These are phyloP conservation scores for Zaprionus nigranus DNA, from an alignment of 1,140 invertebrate species.

Conservation along the genomic window DNA sequence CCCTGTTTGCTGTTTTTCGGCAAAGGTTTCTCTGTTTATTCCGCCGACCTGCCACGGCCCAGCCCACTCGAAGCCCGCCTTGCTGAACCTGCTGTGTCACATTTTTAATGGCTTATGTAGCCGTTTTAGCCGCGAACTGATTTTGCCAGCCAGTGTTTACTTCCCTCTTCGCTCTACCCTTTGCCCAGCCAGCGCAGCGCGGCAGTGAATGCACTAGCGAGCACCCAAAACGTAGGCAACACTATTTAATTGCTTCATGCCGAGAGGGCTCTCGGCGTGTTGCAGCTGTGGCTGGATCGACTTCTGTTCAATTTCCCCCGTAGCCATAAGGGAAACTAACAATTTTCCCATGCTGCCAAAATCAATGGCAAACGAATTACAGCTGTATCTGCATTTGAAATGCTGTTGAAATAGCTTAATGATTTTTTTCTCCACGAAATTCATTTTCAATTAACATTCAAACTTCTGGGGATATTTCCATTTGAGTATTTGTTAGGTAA, in stretches of 20 bases:
- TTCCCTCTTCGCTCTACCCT: not conserved
- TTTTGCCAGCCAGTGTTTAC: not conserved
- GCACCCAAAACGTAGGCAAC: conserved; percentile 29
- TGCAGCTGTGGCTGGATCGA: not conserved
- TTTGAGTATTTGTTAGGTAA: not conserved
- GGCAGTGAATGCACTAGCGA: not conserved
- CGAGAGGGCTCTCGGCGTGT: not conserved
- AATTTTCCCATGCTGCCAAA: not conserved
- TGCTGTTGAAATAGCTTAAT: not conserved
- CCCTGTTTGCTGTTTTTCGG: conserved; percentile 28
- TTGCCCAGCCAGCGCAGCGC: not conserved
- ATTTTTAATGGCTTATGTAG: conserved; percentile 46
- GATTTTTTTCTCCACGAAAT: not conserved
- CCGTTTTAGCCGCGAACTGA: conserved; percentile 2
- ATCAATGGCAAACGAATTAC: not conserved
- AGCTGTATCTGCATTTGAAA: not conserved
- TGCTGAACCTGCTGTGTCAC: not conserved
- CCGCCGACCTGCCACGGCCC: conserved; percentile 1
- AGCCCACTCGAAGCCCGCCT: not conserved
- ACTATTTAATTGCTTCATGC: conserved; percentile 35
- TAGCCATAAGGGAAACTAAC: not conserved
- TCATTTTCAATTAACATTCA: not conserved
- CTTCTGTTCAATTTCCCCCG: conserved; percentile 5
- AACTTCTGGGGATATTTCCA: not conserved
- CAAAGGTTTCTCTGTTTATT: conserved; percentile 25